Conservation (phyloP, 2,888 invertebrate genomes). For the Geotrupes spiniger region DNA sequence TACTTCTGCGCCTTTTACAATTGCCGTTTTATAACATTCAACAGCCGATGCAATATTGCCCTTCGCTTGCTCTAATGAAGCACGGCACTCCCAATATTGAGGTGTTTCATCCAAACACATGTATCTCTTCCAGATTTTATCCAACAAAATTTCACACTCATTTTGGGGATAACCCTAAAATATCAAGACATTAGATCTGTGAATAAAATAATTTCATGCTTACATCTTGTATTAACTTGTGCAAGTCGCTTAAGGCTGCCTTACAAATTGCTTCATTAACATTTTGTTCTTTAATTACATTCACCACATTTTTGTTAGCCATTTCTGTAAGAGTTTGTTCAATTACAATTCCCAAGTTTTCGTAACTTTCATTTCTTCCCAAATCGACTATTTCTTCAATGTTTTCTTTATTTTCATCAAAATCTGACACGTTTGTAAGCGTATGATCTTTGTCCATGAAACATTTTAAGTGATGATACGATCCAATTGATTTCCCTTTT, state of each 20-base stretch:
- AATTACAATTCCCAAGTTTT: slow-evolving; percentile 31
- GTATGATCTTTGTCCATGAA: too few species aligned
- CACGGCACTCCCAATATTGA: slow-evolving; percentile 61
- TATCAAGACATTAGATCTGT: slow-evolving; percentile 13
- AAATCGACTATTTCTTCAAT: slow-evolving; percentile 33
- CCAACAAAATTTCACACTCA: slow-evolving; percentile 58
- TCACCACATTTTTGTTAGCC: too few species aligned
- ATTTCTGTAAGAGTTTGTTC: slow-evolving; percentile 7
- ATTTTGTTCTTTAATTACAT: slow-evolving; percentile 1
- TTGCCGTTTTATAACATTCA: slow-evolving; percentile 59
- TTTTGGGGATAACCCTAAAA: slow-evolving; percentile 56
- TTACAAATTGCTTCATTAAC: slow-evolving; percentile 39
- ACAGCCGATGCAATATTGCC: slow-evolving; percentile 58
- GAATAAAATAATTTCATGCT: too few species aligned
- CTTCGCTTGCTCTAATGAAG: slow-evolving; percentile 55
- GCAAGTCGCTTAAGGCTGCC: slow-evolving; percentile 55
- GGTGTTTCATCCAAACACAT: slow-evolving; percentile 48
- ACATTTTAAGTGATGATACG: slow-evolving; percentile 56
- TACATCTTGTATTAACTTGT: slow-evolving; percentile 55
- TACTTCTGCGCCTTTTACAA: slow-evolving; percentile 59
- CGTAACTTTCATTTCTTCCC: slow-evolving; percentile 43
- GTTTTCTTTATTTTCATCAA: slow-evolving; percentile 56
- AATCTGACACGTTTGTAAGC: slow-evolving; percentile 26
- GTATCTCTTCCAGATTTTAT: slow-evolving; percentile 52
- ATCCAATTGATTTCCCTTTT: slow-evolving; percentile 52